Evolutionary conservation across 1,140 invertebrate species (phyloP).

Genomic region (Zaprionus ornatus): DNA sequence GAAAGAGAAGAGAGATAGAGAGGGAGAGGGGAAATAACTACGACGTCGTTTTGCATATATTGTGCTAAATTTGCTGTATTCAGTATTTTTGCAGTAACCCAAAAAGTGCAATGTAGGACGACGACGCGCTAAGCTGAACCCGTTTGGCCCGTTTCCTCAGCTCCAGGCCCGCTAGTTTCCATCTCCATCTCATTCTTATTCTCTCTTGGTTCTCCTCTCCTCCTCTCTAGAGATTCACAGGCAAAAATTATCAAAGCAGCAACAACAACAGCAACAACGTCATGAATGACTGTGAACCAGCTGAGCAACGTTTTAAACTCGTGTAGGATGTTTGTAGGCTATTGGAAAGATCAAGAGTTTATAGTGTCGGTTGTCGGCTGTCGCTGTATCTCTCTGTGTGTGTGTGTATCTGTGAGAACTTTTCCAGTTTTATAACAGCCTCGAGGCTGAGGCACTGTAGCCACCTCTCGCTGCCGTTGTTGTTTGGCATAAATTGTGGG

Average conservation of each 20-base stretch:
- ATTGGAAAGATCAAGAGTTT: conserved; percentile 83
- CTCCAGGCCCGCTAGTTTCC: conserved; percentile 38
- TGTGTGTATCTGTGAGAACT: conserved; percentile 56
- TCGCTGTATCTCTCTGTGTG: conserved; percentile 36
- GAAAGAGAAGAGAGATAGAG: not conserved
- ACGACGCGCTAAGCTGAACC: conserved; percentile 56
- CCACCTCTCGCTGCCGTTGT: conserved; percentile 45
- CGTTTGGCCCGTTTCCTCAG: conserved; percentile 58
- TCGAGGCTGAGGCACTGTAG: not conserved
- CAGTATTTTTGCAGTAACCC: conserved; percentile 52
- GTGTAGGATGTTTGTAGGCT: conserved; percentile 83
- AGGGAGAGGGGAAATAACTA: not conserved
- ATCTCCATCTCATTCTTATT: conserved; percentile 45
- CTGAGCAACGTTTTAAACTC: conserved; percentile 64
- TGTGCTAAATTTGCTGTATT: conserved; percentile 24
- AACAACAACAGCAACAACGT: conserved; percentile 42
- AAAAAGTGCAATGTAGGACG: conserved; percentile 74
- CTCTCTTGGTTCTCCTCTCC: not conserved
- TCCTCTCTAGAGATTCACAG: conserved; percentile 52
- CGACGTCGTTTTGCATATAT: conserved; percentile 50
- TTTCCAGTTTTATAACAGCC: conserved; percentile 66
- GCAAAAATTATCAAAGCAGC: conserved; percentile 54
- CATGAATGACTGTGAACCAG: conserved; percentile 79
- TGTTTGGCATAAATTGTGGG: conserved; percentile 76
- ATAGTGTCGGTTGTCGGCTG: conserved; percentile 46